Evolutionary conservation across 2,797 vertebrate species (phyloP).

Genomic region (Mionectes olivaceus): DNA sequence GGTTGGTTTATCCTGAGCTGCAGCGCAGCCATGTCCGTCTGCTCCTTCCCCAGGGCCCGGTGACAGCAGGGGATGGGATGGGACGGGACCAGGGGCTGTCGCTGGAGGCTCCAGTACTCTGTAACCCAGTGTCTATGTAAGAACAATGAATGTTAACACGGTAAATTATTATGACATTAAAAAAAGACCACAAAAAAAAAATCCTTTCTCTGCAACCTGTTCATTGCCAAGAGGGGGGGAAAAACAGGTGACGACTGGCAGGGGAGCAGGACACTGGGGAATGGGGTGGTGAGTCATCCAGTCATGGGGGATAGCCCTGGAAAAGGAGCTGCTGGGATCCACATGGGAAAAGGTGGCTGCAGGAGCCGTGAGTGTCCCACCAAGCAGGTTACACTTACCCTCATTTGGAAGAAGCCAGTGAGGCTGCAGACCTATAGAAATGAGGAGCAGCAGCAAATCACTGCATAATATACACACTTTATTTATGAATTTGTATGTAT

Average conservation of each 20-base stretch:
- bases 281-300: accelerated
- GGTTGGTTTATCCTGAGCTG: background rate
- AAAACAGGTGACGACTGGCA: accelerated
- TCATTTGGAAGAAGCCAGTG: background rate
- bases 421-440: background rate
- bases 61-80: background rate
- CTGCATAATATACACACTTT: constrained; percentile 85
- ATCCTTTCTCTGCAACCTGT: background rate
- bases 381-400: background rate
- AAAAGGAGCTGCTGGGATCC: background rate
- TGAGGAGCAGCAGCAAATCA: constrained; percentile 24
- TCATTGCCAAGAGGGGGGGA: background rate
- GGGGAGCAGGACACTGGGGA: accelerated
- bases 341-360: background rate
- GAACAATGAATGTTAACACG: constrained; percentile 72
- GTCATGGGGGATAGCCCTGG: accelerated
- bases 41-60: background rate
- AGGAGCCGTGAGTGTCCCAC: background rate
- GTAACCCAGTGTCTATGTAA: constrained; percentile 73
- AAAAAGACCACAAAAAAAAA: constrained; percentile 1
- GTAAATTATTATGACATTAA: constrained; percentile 76
- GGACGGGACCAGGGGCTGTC: background rate
- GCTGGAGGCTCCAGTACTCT: constrained; percentile 60
- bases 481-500: constrained; percentile 79
- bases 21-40: background rate